Base-by-base conservation (phyloP, 1,140 invertebrate genomes). In the Pentalonia nigronervosa region DNA sequence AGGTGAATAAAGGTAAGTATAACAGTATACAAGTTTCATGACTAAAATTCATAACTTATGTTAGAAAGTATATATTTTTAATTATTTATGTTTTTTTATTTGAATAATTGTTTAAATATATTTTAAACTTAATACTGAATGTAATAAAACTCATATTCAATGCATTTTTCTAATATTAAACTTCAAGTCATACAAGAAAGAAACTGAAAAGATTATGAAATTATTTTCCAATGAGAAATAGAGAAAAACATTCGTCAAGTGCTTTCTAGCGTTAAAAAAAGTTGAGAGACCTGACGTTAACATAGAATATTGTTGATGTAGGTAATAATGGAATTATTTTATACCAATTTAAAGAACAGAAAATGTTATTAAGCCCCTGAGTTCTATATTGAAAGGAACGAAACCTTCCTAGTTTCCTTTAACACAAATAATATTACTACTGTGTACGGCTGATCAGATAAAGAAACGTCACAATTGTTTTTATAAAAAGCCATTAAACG, bases 301-400 rank as follows among this genome's bases (percentile, higher is more conserved):
- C 34, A 30, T 87, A 87, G 53, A 60, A 60, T 41, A 53, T 60
- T 60, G 50, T 90, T 90, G 50, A 60, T 60, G 60, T 30, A n/a
- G n/a, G n/a, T n/a, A 90, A 90, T 90, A 90, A 90, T 90, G 53
- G 50, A 90, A 60, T 90, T 90, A 90, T 90, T 90, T 90, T 90
- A 90, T 90, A 90, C 25, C 88, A 90, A 90, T 90, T 90, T 90
- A 60, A 56, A 41, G 53, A 90, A 41, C 88, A 60, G 53, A 60
- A 90, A 56, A 90, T 90, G 21, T 90, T 60, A 90, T 90, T 90
- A 90, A 90, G 36, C 36, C 21, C 30, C 30, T 1, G 87, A 41
- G 23, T 90, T 60, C 14, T 60, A n/a, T 60, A 90, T 60, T 90
- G 50, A 90, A 90, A 41, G 3, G 25, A 60, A 90, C 1, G 88